These are phyloP conservation scores for Drosophila albomicans DNA, from an alignment of 1,140 invertebrate species.

Conservation along the genomic window DNA sequence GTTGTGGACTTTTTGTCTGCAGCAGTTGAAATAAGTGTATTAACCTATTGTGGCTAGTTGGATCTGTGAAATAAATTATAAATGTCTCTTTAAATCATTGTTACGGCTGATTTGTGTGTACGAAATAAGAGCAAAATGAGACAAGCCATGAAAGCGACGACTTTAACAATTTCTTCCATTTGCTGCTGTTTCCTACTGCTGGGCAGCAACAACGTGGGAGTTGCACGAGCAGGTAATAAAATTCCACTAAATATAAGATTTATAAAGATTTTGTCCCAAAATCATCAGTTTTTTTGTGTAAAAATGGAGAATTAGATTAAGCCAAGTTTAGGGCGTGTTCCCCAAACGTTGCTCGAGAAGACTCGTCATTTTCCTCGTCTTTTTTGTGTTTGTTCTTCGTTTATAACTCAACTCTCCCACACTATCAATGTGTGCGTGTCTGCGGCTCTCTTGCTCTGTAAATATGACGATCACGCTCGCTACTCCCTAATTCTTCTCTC, in stretches of 20 bases:
- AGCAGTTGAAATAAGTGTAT: conserved; percentile 48
- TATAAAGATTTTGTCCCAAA: background rate
- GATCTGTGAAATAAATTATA: conserved; percentile 40
- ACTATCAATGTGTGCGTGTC: conserved; percentile 4
- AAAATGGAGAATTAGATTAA: conserved; percentile 62
- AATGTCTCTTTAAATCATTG: conserved; percentile 60
- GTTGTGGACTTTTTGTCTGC: conserved; percentile 17
- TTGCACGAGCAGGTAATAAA: conserved; percentile 66
- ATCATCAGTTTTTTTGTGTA: conserved; percentile 26
- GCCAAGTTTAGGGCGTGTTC: conserved; percentile 79
- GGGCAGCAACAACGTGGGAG: conserved; percentile 61
- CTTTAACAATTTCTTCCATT: conserved; percentile 49
- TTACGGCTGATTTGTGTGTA: conserved; percentile 30
- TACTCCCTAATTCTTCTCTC: conserved; percentile 16
- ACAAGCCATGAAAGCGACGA: conserved; percentile 34
- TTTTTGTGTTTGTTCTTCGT: conserved; percentile 58
- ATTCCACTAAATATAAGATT: background rate
- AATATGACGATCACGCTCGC: conserved; percentile 44
- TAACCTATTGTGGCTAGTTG: conserved; percentile 15
- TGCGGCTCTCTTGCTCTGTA: conserved; percentile 2
- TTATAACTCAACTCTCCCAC: conserved; percentile 69
- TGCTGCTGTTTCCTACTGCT: conserved; percentile 55
- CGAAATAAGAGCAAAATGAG: conserved; percentile 54
- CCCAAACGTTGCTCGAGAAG: conserved; percentile 57
- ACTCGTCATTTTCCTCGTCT: conserved; percentile 66